Conservation (phyloP, 2,888 invertebrate species). For the Dicyrtoma fusca region DNA sequence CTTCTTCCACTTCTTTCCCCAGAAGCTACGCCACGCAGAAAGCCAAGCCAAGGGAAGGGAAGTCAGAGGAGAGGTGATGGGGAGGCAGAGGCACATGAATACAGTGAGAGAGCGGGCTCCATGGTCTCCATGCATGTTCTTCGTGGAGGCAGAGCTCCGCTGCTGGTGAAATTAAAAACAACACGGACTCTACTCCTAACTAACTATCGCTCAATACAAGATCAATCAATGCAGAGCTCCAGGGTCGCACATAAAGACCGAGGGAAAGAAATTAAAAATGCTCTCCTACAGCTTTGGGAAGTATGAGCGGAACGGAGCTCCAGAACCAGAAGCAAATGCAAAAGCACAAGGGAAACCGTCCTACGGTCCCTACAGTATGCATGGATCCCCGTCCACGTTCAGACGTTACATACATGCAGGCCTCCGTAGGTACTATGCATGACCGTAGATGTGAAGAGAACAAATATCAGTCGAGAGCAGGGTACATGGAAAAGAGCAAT, state of each 20-base stretch:
- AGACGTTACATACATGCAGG: neutral
- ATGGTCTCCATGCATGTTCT: too few species aligned
- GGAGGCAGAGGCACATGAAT: neutral
- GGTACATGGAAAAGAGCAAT: conserved; percentile 57
- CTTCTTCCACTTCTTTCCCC: too few species aligned
- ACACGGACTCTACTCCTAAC: conserved; percentile 17
- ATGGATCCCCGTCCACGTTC: too few species aligned
- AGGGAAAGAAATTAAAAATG: conserved; percentile 48
- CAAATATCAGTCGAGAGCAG: neutral
- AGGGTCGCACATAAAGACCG: conserved; percentile 36
- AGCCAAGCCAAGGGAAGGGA: too few species aligned
- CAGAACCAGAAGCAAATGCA: neutral
- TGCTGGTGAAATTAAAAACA: conserved; percentile 30
- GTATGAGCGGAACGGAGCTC: neutral
- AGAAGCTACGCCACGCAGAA: too few species aligned
- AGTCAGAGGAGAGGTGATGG: too few species aligned
- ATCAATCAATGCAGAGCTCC: conserved; percentile 29
- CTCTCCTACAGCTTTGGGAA: conserved; percentile 24
- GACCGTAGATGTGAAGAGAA: neutral
- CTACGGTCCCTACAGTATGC: neutral
- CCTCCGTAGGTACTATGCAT: neutral
- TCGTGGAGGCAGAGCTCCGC: too few species aligned
- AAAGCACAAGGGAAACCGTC: neutral
- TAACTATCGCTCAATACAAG: conserved; percentile 34
- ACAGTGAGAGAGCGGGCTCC: too few species aligned